Base-by-base conservation (phyloP, 2,113 vertebrate species). In the Lipophrys pholis region DNA sequence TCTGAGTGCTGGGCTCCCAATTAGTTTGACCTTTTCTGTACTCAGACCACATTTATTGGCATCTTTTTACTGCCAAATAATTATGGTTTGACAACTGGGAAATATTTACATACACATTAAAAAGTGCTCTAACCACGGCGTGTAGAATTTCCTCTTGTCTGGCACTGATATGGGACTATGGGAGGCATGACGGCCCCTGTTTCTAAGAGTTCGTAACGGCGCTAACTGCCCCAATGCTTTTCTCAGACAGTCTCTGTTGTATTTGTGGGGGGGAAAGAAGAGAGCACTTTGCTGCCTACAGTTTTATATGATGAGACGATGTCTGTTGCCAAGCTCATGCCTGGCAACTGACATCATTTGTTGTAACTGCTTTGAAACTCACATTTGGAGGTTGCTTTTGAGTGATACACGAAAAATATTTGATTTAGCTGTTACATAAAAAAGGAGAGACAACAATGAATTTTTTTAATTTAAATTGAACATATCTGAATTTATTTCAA, bases 11-110 rank as follows among this genome's bases (percentile, higher is more conserved):
- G 14, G 9, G 35, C 49, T 56, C 39, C 69, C 52, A 71, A 68
- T 78, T 71, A 74, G 45, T 63, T 64, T 51, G 73, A 59, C 70
- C 69, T 78, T 59, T 53, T 16, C 61, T 57, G 42, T 48, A n/a
- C 49, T 49, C 52, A 11, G 63, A 70, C 56, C 45, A 30, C 45
- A 11, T 72, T 50, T 36, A 36, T 11, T 57, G 55, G 38, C 45
- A 50, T 57, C 1, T 1, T 48, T 53, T 45, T 30, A 53, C 35
- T 36, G 40, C 12, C n/a, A 50, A 61, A 49, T 54, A 66, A 54
- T 63, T 82, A 62, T 5, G 41, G 21, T 30, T 52, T 3, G 81
- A 50, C 39, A 57, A 40, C 50, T 49, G 7, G 40, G 39, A 76
- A 52, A 45, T 42, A 63, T 9, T 35, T 45, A 46, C 51, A 50